Percentiles rank a stretch among this genome's conserved stretches.
These are phyloP conservation scores for Prosopocoilus inquinatus DNA, from an alignment of 2,888 invertebrate species.

Conservation along the genomic window DNA sequence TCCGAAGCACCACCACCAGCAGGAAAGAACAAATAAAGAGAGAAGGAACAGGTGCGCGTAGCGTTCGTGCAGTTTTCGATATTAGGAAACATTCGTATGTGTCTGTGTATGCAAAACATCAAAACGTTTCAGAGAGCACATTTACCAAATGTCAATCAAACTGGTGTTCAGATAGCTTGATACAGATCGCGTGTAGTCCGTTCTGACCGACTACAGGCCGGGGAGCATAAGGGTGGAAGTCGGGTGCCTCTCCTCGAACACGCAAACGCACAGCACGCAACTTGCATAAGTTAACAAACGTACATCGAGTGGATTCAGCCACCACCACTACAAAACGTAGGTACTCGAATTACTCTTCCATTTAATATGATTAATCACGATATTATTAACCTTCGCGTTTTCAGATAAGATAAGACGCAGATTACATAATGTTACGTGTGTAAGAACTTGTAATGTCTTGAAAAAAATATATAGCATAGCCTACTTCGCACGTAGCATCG, in stretches of 20 bases:
- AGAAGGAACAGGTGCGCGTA: too few relatives aligned
- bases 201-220: conserved; percentile 36
- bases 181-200: conserved; percentile 45
- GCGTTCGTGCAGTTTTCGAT: neutral
- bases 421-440: neutral
- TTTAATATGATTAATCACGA: conserved; percentile 37
- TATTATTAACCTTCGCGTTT: conserved; percentile 17
- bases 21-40: too few relatives aligned
- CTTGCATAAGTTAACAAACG: conserved; percentile 47
- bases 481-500: too few relatives aligned
- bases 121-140: conserved; percentile 44
- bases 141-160: conserved; percentile 49
- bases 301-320: conserved; percentile 36
- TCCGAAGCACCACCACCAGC: too few relatives aligned
- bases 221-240: conserved; percentile 40
- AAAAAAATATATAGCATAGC: too few relatives aligned
- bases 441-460: neutral
- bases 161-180: conserved; percentile 43
- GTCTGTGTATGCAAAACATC: conserved; percentile 41
- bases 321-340: conserved; percentile 33
- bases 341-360: conserved; percentile 30
- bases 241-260: conserved; percentile 36
- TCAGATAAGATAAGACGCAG: conserved; percentile 8
- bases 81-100: conserved; percentile 7
- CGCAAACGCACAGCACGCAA: conserved; percentile 49